Conservation (phyloP, 2,113 vertebrate genomes). For the Sinocyclocheilus maitianheensis region DNA sequence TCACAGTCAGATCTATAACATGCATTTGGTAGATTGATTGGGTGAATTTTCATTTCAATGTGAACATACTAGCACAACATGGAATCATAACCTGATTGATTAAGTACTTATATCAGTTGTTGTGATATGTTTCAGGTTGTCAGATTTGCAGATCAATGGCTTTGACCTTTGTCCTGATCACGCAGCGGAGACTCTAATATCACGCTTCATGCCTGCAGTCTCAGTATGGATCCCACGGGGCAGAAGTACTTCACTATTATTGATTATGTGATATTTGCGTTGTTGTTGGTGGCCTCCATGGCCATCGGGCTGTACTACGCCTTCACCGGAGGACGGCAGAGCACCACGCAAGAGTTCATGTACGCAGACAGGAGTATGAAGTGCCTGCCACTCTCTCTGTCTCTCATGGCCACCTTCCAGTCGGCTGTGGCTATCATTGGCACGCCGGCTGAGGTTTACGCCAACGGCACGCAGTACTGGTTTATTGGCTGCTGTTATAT, state of each 20-base stretch:
- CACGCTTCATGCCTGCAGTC: no score
- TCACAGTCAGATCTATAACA: not conserved
- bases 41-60: not conserved
- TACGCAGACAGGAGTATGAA: slow-evolving; percentile 81
- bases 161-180: slow-evolving; percentile 12
- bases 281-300: slow-evolving; percentile 82
- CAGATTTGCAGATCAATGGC: not conserved
- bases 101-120: not conserved
- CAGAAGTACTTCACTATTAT: slow-evolving; percentile 75
- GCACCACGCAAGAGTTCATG: slow-evolving; percentile 87
- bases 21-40: not conserved
- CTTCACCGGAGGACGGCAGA: slow-evolving; percentile 81
- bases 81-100: not conserved
- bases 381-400: slow-evolving; percentile 81
- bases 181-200: not conserved
- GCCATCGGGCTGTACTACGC: slow-evolving; percentile 92
- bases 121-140: slow-evolving; percentile 17
- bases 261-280: slow-evolving; percentile 86
- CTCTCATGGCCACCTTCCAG: slow-evolving; percentile 93
- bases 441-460: slow-evolving; percentile 85
- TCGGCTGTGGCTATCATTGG: slow-evolving; percentile 93
- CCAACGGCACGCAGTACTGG: slow-evolving; percentile 92
- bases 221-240: no score
- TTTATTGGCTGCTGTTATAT: slow-evolving; percentile 92
- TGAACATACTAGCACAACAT: not conserved